Percentiles rank a stretch among this genome's conserved stretches.
Conservation (phyloP, 2,888 invertebrate genomes). For the Caenorhabditis parvicauda region DNA sequence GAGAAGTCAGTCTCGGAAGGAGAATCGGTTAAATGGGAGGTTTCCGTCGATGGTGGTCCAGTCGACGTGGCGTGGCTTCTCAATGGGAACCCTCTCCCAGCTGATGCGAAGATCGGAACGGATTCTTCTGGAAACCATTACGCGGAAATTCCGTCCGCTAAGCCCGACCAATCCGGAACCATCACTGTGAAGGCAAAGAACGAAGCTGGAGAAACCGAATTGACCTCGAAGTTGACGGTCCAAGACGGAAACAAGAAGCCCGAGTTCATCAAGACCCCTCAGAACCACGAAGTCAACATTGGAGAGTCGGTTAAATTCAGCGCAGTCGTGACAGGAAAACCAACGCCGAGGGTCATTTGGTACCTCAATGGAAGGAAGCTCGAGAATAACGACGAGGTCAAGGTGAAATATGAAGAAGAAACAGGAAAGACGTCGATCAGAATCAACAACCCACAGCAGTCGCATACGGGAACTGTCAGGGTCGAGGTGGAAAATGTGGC, state of each 20-base stretch:
- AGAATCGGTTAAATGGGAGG: constrained; percentile 65
- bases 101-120: constrained; percentile 29
- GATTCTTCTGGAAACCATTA: constrained; percentile 64
- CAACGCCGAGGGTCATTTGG: constrained; percentile 55
- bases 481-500: constrained; percentile 57
- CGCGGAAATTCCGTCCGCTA: constrained; percentile 70
- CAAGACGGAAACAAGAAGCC: constrained; percentile 39
- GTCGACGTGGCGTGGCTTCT: constrained; percentile 47
- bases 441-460: constrained; percentile 43
- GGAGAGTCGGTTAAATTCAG: constrained; percentile 77
- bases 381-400: constrained; percentile 67
- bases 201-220: constrained; percentile 36
- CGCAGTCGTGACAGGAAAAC: constrained; percentile 69
- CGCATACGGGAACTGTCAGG: constrained; percentile 49
- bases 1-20: constrained; percentile 80
- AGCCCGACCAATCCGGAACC: constrained; percentile 35
- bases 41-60: constrained; percentile 36
- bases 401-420: constrained; percentile 69
- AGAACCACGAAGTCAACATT: constrained; percentile 67
- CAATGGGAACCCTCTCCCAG: constrained; percentile 43
- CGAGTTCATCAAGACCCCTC: constrained; percentile 55
- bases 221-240: constrained; percentile 36
- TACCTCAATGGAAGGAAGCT: constrained; percentile 51
- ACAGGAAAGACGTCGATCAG: constrained; percentile 60
- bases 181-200: constrained; percentile 45